Evolutionary conservation across 2,113 vertebrate species (phyloP).

Genomic region (Varanus komodoensis): DNA sequence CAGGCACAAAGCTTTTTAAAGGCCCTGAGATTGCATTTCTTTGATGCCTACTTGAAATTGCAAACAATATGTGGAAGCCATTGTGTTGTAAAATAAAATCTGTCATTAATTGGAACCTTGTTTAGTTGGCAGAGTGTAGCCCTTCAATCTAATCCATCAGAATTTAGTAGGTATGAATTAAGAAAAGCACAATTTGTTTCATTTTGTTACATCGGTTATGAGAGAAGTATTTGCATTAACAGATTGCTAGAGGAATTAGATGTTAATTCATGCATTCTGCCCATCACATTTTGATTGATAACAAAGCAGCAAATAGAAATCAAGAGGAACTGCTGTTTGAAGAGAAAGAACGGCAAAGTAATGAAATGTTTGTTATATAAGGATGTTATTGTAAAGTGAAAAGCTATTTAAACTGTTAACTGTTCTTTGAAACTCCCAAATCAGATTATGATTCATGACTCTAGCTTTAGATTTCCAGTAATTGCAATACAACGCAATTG

Average conservation of each 20-base stretch:
- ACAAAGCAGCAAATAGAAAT: not conserved
- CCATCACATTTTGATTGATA: not conserved
- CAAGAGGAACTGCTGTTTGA: constrained; percentile 9
- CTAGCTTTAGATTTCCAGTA: not conserved
- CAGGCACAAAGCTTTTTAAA: not conserved
- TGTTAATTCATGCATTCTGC: not conserved
- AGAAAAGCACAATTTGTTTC: not conserved
- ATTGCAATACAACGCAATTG: not conserved
- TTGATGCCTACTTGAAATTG: not conserved
- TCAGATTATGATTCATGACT: not conserved
- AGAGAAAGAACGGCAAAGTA: constrained; percentile 18
- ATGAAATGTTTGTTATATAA: not conserved
- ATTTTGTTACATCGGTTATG: not conserved
- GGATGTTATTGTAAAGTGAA: constrained; percentile 6
- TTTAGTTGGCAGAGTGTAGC: constrained; percentile 9
- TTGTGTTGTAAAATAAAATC: not conserved
- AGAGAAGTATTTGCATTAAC: not conserved
- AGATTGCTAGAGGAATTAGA: not conserved
- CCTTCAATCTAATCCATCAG: constrained; percentile 10
- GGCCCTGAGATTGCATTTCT: not conserved
- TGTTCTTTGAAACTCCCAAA: constrained; percentile 23
- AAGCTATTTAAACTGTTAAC: not conserved
- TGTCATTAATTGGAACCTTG: not conserved
- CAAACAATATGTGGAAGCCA: not conserved
- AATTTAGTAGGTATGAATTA: constrained; percentile 20